Evolutionary conservation across 2,113 vertebrate genomes (phyloP).

Genomic region (Solea senegalensis): DNA sequence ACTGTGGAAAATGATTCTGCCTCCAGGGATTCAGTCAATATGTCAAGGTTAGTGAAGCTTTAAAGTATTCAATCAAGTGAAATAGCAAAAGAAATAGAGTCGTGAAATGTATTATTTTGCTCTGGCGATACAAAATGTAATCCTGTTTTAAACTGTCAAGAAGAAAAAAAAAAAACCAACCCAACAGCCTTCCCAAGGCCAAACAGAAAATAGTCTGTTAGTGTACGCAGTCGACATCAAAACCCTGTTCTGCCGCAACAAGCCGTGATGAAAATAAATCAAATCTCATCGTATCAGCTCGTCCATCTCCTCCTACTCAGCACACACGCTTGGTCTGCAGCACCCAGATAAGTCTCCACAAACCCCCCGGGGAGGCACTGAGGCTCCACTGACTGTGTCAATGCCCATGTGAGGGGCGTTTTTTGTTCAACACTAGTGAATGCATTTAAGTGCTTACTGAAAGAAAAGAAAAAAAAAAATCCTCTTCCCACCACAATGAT

Average conservation of each 20-base stretch:
- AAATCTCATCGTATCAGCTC: constrained; percentile 59
- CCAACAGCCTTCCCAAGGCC: neutral
- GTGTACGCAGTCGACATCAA: constrained; percentile 29
- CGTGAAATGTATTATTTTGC: constrained; percentile 3
- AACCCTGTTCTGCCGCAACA: constrained; percentile 30
- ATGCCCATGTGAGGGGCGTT: constrained; percentile 39
- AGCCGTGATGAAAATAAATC: constrained; percentile 58
- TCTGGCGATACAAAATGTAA: neutral
- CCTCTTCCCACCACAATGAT: constrained; percentile 44
- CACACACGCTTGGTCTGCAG: constrained; percentile 48
- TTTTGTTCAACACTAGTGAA: constrained; percentile 24
- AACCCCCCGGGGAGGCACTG: constrained; percentile 15
- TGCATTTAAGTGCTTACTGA: constrained; percentile 24
- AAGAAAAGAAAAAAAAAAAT: constrained; percentile 4
- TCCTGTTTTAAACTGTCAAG: constrained; percentile 2
- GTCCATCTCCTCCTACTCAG: constrained; percentile 63
- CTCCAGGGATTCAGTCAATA: constrained; percentile 22
- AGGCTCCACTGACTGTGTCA: constrained; percentile 28
- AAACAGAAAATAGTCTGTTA: constrained; percentile 27
- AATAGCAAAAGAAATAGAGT: constrained; percentile 10
- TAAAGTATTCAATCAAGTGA: constrained; percentile 28
- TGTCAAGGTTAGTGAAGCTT: constrained; percentile 19
- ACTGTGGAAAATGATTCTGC: constrained; percentile 21
- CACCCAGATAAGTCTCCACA: constrained; percentile 45
- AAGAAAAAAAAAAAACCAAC: constrained; percentile 1